Base-by-base conservation (phyloP, 2,888 invertebrate species). In the Acrobasis consociella region DNA sequence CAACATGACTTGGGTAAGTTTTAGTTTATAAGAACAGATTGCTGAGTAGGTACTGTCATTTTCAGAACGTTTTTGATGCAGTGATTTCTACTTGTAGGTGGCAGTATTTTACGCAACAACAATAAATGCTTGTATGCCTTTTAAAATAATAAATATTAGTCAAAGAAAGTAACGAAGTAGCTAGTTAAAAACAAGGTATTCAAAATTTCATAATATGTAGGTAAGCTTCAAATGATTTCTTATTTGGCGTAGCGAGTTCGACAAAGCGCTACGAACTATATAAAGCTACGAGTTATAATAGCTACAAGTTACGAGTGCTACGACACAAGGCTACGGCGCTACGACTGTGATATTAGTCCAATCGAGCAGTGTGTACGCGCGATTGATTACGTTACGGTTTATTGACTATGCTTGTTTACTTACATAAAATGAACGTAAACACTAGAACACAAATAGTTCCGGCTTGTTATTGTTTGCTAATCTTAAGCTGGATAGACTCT, bases 1-100 rank as follows among this genome's bases (percentile, higher is more conserved):
- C 79, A 84, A 74, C 72, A 90, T 90, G 90, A 89, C 72, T 82
- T 81, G 84, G 89, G 90, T 90, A 69, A 85, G 87, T 38, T 16
- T 55, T 49, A 53, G 37, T 49, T 31, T 60, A 42, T 42, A 42
- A 42, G 42, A 13, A 11, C 13, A 11, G 10, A 11, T 38, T 38
- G 10, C n/a, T 55, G 9, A 38, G 37, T 53, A n/a, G n/a, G 37
- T 31, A 13, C 13, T 42, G n/a, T 1, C n/a, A 10, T 2, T 42
- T 42, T 13, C 11, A n/a, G 46, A n/a, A 13, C n/a, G 7, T 46
- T 46, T 13, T 46, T 3, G 13, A 46, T 5, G 13, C 42, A 11
- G 42, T 10, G 42, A 22, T 7, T 31, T 31, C 7, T 31, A 31
- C 8, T 31, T 31, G 5, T 7, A 5, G 31, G 31, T 31, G 31